Conservation (phyloP, 2,888 invertebrate species). For the Tinea pellionella region DNA sequence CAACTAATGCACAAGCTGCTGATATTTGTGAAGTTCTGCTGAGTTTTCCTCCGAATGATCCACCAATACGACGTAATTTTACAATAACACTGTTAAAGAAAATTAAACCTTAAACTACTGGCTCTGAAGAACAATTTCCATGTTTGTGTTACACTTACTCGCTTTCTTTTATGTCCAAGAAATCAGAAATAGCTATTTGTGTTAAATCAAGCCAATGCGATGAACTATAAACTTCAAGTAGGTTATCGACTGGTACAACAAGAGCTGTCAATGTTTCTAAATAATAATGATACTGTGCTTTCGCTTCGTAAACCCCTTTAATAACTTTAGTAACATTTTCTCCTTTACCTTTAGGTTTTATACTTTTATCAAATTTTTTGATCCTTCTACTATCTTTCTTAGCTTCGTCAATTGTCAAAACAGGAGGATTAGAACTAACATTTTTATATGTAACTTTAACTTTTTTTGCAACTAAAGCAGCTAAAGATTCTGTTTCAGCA, state of each 20-base stretch:
- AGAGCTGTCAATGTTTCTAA: conserved; percentile 78
- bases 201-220: conserved; percentile 74
- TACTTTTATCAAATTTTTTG: conserved; percentile 25
- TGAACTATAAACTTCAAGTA: conserved; percentile 73
- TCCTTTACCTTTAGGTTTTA: conserved; percentile 39
- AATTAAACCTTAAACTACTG: neutral
- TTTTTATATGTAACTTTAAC: conserved; percentile 71
- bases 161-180: conserved; percentile 66
- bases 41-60: conserved; percentile 75
- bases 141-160: too few species aligned
- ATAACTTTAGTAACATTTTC: conserved; percentile 44
- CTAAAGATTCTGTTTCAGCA: conserved; percentile 67
- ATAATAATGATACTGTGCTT: conserved; percentile 79
- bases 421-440: conserved; percentile 32
- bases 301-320: conserved; percentile 70
- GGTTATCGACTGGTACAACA: conserved; percentile 75
- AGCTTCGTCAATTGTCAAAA: conserved; percentile 45
- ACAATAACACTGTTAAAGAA: conserved; percentile 62
- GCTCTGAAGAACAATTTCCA: too few species aligned
- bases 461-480: conserved; percentile 64
- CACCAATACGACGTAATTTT: conserved; percentile 72
- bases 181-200: conserved; percentile 67
- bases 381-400: conserved; percentile 46
- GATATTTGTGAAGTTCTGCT: conserved; percentile 66
- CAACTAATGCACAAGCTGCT: conserved; percentile 73